These are phyloP conservation scores for Scomber japonicus DNA, from an alignment of 2,113 vertebrate species.

Conservation along the genomic window DNA sequence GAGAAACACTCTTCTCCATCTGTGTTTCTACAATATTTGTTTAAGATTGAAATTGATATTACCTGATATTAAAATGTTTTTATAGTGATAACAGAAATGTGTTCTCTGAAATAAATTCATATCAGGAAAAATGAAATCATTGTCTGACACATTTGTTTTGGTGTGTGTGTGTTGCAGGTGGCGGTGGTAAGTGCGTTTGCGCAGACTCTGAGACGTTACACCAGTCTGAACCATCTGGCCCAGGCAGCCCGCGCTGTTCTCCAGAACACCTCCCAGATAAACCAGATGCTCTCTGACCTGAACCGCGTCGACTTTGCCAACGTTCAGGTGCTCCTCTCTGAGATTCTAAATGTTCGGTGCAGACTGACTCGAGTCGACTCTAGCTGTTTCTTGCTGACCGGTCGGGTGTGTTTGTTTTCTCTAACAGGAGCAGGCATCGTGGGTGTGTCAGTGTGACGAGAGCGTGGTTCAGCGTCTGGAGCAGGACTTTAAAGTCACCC, in stretches of 20 bases:
- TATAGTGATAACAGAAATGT: too few species aligned
- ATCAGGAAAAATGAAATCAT: too few species aligned
- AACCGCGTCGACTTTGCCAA: conserved; percentile 98
- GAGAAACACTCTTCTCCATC: not conserved
- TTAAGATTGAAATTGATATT: not conserved
- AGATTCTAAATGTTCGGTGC: not conserved
- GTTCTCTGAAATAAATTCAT: too few species aligned
- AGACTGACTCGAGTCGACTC: not conserved
- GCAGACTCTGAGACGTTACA: conserved; percentile 95
- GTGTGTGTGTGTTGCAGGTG: conserved; percentile 80
- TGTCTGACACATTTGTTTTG: too few species aligned
- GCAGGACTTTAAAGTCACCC: conserved; percentile 97
- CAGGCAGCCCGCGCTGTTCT: conserved; percentile 96
- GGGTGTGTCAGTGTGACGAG: conserved; percentile 99
- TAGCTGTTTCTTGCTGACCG: not conserved
- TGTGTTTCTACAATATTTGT: not conserved
- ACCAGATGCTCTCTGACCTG: conserved; percentile 99
- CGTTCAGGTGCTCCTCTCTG: conserved; percentile 85
- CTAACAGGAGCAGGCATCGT: conserved; percentile 95
- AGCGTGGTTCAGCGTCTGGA: conserved; percentile 95
- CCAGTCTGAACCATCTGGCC: conserved; percentile 96
- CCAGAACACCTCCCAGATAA: conserved; percentile 98
- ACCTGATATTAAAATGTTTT: not conserved
- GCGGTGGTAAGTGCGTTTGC: conserved; percentile 96
- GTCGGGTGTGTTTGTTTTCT: conserved; percentile 25